Conservation (phyloP, 2,113 vertebrate species). For the Ranitomeya variabilis region DNA sequence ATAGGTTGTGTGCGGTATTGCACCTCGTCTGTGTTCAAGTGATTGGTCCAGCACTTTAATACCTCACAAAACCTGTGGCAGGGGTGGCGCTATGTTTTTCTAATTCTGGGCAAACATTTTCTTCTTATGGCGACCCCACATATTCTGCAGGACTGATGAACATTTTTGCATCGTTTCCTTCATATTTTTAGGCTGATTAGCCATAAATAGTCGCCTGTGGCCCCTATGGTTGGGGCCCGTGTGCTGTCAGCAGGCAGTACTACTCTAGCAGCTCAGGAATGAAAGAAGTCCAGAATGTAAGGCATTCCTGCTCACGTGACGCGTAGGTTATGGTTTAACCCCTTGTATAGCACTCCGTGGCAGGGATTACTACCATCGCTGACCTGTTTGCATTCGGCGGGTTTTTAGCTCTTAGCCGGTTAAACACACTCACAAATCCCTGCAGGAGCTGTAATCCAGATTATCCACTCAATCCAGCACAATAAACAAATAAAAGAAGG, state of each 20-base stretch:
- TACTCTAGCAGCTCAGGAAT: background rate
- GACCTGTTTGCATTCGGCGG: background rate
- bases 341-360: background rate
- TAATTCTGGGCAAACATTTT: too few species aligned
- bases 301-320: background rate
- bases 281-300: slow-evolving; percentile 14
- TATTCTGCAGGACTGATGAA: too few species aligned
- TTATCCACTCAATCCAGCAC: slow-evolving; percentile 18
- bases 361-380: slow-evolving; percentile 3
- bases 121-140: too few species aligned
- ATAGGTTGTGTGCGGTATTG: too few species aligned
- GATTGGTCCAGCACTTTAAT: too few species aligned
- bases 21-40: too few species aligned
- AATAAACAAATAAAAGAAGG: slow-evolving; percentile 27
- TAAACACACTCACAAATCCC: slow-evolving; percentile 33
- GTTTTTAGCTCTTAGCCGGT: slow-evolving; percentile 32
- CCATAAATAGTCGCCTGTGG: background rate
- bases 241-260: background rate
- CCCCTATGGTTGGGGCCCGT: background rate
- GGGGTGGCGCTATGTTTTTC: too few species aligned
- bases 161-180: too few species aligned
- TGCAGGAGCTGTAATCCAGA: slow-evolving; percentile 24
- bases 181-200: background rate
- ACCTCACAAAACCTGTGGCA: too few species aligned
- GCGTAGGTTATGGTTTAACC: slow-evolving; percentile 13